These are phyloP conservation scores for Hydraecia micacea DNA, from an alignment of 2,888 invertebrate species.

Conservation along the genomic window DNA sequence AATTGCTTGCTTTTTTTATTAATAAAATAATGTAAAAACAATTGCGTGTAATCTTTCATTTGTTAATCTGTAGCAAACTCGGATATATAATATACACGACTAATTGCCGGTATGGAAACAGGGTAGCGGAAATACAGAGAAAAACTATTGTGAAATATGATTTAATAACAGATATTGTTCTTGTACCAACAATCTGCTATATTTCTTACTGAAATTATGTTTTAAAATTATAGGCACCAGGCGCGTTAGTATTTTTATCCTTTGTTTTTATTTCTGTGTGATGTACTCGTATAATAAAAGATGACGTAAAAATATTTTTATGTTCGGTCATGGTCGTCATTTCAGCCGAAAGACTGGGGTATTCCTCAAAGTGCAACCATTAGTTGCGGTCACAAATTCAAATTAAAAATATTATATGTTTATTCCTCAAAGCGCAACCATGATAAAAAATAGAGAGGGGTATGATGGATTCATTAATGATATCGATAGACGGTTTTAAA, in stretches of 20 bases:
- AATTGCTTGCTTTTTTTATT: slow-evolving; percentile 25
- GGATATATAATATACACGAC: slow-evolving; percentile 15
- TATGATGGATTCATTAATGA: too few species aligned
- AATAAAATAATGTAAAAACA: slow-evolving; percentile 13
- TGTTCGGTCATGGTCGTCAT: not conserved
- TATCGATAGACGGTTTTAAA: too few species aligned
- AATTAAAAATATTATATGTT: too few species aligned
- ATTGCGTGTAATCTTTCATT: slow-evolving; percentile 18
- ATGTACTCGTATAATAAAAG: not conserved
- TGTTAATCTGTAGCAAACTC: slow-evolving; percentile 26
- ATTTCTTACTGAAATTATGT: slow-evolving; percentile 16
- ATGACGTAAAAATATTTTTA: too few species aligned
- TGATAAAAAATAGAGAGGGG: too few species aligned
- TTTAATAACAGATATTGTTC: slow-evolving; percentile 47
- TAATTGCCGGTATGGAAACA: slow-evolving; percentile 39
- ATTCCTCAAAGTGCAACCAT: too few species aligned
- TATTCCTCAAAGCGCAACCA: too few species aligned
- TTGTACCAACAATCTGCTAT: slow-evolving; percentile 19
- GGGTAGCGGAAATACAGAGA: slow-evolving; percentile 10
- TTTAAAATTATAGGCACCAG: slow-evolving; percentile 28
- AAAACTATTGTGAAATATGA: slow-evolving; percentile 52
- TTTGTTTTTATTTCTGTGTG: not conserved
- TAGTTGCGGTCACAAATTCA: too few species aligned
- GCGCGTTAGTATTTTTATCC: slow-evolving; percentile 3
- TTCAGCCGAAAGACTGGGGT: not conserved